These are phyloP conservation scores for Drosophila ezoana DNA, from an alignment of 2,888 invertebrate species.

Conservation along the genomic window DNA sequence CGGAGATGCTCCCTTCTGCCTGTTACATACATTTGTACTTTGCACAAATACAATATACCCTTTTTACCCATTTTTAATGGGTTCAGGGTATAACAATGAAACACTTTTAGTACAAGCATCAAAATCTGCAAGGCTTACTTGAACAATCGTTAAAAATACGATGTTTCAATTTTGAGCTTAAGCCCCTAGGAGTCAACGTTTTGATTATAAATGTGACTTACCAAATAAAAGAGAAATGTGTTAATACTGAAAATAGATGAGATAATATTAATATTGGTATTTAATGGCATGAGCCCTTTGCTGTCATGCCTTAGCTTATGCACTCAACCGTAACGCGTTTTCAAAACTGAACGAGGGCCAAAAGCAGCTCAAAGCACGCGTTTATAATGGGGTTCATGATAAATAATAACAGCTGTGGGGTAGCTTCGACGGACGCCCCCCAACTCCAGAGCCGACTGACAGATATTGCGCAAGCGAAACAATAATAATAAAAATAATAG, in stretches of 20 bases:
- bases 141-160: too few relatives aligned
- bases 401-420: conserved; percentile 34
- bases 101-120: too few relatives aligned
- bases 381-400: conserved; percentile 25
- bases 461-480: conserved; percentile 54
- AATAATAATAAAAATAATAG: conserved; percentile 41
- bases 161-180: too few relatives aligned
- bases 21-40: too few relatives aligned
- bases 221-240: too few relatives aligned
- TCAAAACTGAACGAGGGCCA: conserved; percentile 3
- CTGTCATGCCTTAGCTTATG: background rate
- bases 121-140: too few relatives aligned
- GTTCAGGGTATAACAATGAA: too few relatives aligned
- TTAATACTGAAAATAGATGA: background rate
- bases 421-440: background rate
- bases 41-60: too few relatives aligned
- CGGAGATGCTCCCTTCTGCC: too few relatives aligned
- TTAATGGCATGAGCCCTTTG: background rate
- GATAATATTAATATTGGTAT: background rate
- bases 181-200: too few relatives aligned
- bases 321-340: conserved; percentile 12
- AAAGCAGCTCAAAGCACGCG: conserved; percentile 27
- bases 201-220: too few relatives aligned
- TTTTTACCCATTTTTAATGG: too few relatives aligned
- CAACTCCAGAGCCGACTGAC: conserved; percentile 9